Evolutionary conservation across 2,113 vertebrate species (phyloP).

Genomic region (Nothocercus nigrocapillus): DNA sequence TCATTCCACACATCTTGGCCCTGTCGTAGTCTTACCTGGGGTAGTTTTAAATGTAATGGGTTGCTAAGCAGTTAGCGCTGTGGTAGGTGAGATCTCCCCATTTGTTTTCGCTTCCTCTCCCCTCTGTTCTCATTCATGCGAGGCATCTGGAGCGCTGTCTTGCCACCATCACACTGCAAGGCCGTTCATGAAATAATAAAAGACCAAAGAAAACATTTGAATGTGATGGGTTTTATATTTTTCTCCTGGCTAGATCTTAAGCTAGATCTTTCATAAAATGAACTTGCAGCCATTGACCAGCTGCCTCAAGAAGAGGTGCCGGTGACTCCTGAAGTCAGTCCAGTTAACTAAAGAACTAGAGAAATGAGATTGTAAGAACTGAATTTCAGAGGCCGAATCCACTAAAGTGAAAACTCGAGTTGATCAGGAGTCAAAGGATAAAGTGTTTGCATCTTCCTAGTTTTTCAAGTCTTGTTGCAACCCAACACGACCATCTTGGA

Average conservation of each 20-base stretch:
- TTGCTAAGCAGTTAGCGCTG: not conserved
- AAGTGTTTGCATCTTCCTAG: not conserved
- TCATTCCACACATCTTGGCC: fast-evolving
- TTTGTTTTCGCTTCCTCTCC: not conserved
- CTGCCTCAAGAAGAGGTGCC: no score
- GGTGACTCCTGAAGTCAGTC: not conserved
- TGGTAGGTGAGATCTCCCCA: not conserved
- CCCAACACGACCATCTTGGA: not conserved
- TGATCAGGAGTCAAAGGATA: not conserved
- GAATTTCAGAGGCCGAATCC: not conserved
- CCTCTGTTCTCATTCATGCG: not conserved
- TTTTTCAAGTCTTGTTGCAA: not conserved
- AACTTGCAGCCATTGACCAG: not conserved
- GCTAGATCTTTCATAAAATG: not conserved
- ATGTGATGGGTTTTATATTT: not conserved
- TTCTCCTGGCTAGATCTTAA: not conserved
- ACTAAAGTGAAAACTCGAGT: no score
- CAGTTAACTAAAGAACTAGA: not conserved
- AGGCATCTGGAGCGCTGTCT: fast-evolving
- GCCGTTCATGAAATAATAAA: fast-evolving
- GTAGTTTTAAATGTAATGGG: not conserved
- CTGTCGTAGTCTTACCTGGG: fast-evolving
- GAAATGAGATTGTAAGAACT: not conserved
- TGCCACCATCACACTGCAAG: fast-evolving
- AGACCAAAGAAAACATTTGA: no score